Conservation (phyloP, 2,113 vertebrate species). For the Myanophis thanlyinensis region DNA sequence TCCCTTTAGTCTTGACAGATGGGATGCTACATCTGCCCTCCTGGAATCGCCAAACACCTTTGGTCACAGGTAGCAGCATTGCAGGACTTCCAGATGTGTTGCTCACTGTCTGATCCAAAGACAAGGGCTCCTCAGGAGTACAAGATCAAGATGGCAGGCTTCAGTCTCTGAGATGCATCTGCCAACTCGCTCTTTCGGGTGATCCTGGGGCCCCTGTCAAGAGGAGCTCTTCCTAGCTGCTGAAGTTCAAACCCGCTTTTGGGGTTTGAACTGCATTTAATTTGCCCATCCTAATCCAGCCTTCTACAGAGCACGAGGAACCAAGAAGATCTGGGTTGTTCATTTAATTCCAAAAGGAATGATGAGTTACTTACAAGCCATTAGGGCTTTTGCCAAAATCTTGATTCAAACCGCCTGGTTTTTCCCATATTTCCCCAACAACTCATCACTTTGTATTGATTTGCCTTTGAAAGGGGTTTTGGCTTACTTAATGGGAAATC, state of each 20-base stretch:
- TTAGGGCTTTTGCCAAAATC: neutral
- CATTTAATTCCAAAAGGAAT: neutral
- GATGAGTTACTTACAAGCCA: neutral
- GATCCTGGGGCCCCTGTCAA: neutral
- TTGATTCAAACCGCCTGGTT: neutral
- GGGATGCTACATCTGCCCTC: neutral
- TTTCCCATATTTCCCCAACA: neutral
- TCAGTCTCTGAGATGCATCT: neutral
- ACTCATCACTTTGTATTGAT: constrained; percentile 12
- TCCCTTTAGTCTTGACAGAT: too few species aligned
- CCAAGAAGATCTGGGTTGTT: neutral
- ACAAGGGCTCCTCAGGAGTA: neutral
- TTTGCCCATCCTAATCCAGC: neutral
- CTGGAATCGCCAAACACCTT: neutral
- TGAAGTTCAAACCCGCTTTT: neutral
- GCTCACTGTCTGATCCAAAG: neutral
- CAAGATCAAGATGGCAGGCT: neutral
- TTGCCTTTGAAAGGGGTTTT: constrained; percentile 19
- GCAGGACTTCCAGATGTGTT: neutral
- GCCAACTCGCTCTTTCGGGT: neutral
- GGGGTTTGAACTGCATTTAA: neutral
- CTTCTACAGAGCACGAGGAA: neutral
- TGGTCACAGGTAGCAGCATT: neutral
- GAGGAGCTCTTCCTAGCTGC: neutral
- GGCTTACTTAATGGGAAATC: constrained; percentile 1